phyloP scores from a whole-genome alignment of 2,888 invertebrate genomes.

The Galerucella nymphaeae region DNA sequence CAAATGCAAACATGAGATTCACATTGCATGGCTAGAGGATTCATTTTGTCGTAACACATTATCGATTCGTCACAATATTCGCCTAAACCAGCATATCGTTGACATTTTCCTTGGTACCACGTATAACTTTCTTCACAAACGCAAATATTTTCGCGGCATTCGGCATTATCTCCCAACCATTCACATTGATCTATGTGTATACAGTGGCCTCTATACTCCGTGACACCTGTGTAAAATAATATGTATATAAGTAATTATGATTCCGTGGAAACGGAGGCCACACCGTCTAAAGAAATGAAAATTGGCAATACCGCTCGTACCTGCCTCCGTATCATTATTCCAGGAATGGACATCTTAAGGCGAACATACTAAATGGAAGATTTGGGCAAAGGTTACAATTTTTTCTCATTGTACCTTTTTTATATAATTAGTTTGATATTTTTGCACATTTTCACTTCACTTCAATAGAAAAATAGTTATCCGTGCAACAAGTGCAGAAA shows the following conservation, averaged over 20 bases:
- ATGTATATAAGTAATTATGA: not conserved
- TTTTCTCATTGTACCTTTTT: no score
- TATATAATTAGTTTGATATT: no score
- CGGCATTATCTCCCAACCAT: constrained; percentile 49
- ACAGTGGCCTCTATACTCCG: constrained; percentile 49
- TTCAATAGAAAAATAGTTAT: no score
- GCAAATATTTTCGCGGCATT: constrained; percentile 47
- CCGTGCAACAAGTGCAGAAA: no score
- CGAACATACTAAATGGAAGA: no score
- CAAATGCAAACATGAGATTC: constrained; percentile 43
- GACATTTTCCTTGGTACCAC: constrained; percentile 52
- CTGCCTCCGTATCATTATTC: no score
- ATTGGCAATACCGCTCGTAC: no score
- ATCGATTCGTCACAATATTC: constrained; percentile 40
- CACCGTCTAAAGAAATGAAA: no score
- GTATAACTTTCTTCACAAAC: constrained; percentile 45
- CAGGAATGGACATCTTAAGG: no score
- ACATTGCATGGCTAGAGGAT: constrained; percentile 48
- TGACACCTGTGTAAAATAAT: constrained; percentile 45
- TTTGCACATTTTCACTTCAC: no score
- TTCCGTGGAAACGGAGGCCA: no score
- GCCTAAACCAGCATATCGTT: constrained; percentile 44
- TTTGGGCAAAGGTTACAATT: no score
- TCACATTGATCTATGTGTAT: constrained; percentile 46
- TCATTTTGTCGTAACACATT: constrained; percentile 48